Conservation (phyloP, 2,888 invertebrate species). For the Auanema sp. region DNA sequence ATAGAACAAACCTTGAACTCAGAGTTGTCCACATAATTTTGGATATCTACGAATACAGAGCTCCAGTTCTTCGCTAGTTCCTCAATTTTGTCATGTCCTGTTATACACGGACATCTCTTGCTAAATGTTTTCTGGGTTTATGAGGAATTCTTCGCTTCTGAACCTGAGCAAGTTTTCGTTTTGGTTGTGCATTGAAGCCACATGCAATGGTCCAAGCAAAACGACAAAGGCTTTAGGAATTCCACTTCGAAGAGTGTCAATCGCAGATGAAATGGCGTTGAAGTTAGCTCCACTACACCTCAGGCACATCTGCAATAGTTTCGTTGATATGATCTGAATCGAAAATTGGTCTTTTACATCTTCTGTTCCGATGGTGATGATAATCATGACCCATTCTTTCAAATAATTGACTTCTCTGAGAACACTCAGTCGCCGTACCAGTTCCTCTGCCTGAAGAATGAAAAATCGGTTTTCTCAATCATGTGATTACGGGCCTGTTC, state of each 20-base stretch:
- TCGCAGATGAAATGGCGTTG: constrained; percentile 44
- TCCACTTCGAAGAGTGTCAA: constrained; percentile 49
- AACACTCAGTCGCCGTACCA: constrained; percentile 44
- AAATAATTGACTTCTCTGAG: constrained; percentile 46
- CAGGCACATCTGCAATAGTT: constrained; percentile 43
- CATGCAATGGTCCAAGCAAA: constrained; percentile 58
- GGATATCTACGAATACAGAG: constrained; percentile 29
- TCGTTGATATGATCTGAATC: background rate
- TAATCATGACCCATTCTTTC: constrained; percentile 61
- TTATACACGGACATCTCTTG: constrained; percentile 50
- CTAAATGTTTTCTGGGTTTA: constrained; percentile 16
- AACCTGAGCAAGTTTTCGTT: constrained; percentile 55
- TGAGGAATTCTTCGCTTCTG: background rate
- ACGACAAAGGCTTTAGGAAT: constrained; percentile 58
- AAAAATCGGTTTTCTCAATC: background rate
- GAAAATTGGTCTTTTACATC: constrained; percentile 37
- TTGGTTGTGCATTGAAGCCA: constrained; percentile 49
- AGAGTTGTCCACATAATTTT: constrained; percentile 29
- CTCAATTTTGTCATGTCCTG: constrained; percentile 45
- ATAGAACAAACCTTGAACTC: constrained; percentile 10
- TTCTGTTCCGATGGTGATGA: constrained; percentile 62
- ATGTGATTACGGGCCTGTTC: constrained; percentile 30
- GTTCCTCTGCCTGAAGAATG: constrained; percentile 42
- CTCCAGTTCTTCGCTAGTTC: constrained; percentile 48
- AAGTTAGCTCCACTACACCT: constrained; percentile 49